Percentiles rank a stretch among this genome's conserved stretches.
Conservation (phyloP, 2,113 vertebrate genomes). For the Patagioenas fasciata region DNA sequence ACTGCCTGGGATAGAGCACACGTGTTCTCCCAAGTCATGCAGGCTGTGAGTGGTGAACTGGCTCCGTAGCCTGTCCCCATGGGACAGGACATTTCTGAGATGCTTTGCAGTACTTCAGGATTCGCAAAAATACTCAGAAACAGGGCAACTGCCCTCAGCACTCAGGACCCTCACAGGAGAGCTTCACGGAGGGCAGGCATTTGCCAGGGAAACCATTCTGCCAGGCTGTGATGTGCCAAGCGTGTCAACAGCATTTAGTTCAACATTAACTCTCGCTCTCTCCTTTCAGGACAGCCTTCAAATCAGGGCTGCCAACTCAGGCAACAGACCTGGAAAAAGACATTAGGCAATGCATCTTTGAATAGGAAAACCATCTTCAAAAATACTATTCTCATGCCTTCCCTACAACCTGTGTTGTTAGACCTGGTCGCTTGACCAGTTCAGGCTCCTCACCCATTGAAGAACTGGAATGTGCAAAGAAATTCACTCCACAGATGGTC, state of each 20-base stretch:
- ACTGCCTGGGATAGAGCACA: neutral
- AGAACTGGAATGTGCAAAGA: neutral
- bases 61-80: neutral
- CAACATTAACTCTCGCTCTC: neutral
- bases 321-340: neutral
- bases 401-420: neutral
- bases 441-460: neutral
- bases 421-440: neutral
- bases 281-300: neutral
- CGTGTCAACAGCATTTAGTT: neutral
- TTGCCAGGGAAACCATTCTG: neutral
- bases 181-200: neutral
- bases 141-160: neutral
- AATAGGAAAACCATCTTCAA: neutral
- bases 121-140: neutral
- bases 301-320: neutral
- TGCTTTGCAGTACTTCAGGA: neutral
- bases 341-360: neutral
- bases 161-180: neutral
- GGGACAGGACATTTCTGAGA: neutral
- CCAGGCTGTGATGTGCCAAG: neutral
- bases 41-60: rapidly evolving
- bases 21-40: rapidly evolving
- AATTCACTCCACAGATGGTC: neutral
- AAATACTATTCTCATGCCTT: neutral